phyloP scores from a whole-genome alignment of 2,113 vertebrate genomes.

The Rhinoderma darwinii region DNA sequence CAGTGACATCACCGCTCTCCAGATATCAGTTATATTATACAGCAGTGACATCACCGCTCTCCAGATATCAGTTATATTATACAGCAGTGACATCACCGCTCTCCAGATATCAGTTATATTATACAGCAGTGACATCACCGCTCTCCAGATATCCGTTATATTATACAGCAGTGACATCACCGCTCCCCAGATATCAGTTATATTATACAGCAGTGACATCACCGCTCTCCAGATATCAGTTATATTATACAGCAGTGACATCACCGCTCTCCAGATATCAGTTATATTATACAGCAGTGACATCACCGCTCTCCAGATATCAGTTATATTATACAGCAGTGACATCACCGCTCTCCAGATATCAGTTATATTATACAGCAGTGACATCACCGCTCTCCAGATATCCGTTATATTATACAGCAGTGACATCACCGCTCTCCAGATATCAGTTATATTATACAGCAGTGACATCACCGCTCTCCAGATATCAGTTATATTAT shows the following conservation, averaged over 20 bases:
- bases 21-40: slow-evolving; percentile 18
- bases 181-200: background rate
- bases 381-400: background rate
- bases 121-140: background rate
- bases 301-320: background rate
- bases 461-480: too few relatives aligned
- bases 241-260: too few relatives aligned
- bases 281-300: background rate
- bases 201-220: too few relatives aligned
- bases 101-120: background rate
- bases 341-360: too few relatives aligned
- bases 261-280: background rate
- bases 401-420: slow-evolving; percentile 18
- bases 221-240: background rate
- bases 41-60: background rate
- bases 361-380: too few relatives aligned
- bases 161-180: background rate
- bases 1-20: background rate
- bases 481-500: too few relatives aligned
- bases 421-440: background rate
- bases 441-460: background rate
- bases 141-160: background rate
- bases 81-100: too few relatives aligned
- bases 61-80: background rate
- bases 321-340: background rate